Conservation (phyloP, 2,888 invertebrate species). For the Phymatocera aterrima region DNA sequence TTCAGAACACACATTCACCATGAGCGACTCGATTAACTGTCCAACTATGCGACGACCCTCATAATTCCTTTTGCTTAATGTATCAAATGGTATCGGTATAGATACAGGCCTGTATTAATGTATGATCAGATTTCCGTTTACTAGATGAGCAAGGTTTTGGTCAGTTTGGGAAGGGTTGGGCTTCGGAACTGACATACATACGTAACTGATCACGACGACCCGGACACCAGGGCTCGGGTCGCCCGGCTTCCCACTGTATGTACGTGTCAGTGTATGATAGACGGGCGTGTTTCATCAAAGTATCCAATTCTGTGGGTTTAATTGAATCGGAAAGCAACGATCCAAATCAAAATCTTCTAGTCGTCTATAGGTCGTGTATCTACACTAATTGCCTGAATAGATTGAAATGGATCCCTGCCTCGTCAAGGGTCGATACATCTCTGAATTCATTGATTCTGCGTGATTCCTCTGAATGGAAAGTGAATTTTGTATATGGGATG, state of each 20-base stretch:
- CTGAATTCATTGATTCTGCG: constrained; percentile 16
- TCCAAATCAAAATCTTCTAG: constrained; percentile 14
- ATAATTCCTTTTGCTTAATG: not conserved
- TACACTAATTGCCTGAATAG: constrained; percentile 11
- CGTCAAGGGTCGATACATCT: not conserved
- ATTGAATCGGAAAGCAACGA: constrained; percentile 26
- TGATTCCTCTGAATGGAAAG: not conserved
- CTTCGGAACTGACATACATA: not conserved
- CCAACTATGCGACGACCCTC: not conserved
- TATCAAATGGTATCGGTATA: not conserved
- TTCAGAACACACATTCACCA: not conserved
- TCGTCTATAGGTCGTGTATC: not conserved
- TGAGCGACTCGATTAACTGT: not conserved
- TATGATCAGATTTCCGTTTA: constrained; percentile 16
- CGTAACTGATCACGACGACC: constrained; percentile 18
- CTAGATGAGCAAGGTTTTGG: not conserved
- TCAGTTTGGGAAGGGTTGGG: constrained; percentile 5
- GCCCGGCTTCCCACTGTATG: not conserved
- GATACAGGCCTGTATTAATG: not conserved
- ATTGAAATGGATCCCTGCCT: not conserved
- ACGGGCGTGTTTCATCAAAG: constrained; percentile 26
- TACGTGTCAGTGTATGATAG: constrained; percentile 21
- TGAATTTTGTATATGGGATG: not conserved
- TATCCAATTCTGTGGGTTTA: constrained; percentile 23
- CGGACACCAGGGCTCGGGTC: not conserved